phyloP scores from a whole-genome alignment of 2,888 invertebrate species.

The Falcaria lacertinaria region DNA sequence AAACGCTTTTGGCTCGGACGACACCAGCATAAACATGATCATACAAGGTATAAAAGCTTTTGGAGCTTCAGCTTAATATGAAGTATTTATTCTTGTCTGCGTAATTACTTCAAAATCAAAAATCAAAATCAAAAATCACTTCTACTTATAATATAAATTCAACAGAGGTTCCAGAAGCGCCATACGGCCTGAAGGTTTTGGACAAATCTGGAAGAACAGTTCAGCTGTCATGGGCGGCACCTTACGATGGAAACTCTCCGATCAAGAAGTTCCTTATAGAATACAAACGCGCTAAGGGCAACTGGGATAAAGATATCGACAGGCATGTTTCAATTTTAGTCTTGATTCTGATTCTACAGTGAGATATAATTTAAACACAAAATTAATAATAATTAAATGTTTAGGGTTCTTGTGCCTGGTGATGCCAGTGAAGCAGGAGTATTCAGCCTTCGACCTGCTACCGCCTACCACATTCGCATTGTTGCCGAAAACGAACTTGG shows the following conservation, averaged over 20 bases:
- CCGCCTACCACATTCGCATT: slow-evolving; percentile 94
- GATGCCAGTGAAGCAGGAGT: slow-evolving; percentile 94
- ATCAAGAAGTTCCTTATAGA: slow-evolving; percentile 94
- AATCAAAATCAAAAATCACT: slow-evolving; percentile 3
- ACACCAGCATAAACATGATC: slow-evolving; percentile 97
- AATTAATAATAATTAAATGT: too few species aligned
- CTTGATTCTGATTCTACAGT: slow-evolving; percentile 3
- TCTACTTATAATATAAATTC: slow-evolving; percentile 10
- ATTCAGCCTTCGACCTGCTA: slow-evolving; percentile 92
- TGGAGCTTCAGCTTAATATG: too few species aligned
- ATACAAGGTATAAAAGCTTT: slow-evolving; percentile 94
- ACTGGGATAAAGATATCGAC: slow-evolving; percentile 89
- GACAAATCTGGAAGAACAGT: slow-evolving; percentile 95
- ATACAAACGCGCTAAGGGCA: slow-evolving; percentile 89
- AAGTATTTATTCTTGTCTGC: too few species aligned
- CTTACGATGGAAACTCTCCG: slow-evolving; percentile 94
- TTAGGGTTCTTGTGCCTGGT: slow-evolving; percentile 91
- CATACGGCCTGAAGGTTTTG: slow-evolving; percentile 92
- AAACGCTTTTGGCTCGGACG: slow-evolving; percentile 95
- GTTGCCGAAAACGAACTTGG: slow-evolving; percentile 97
- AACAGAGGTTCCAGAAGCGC: slow-evolving; percentile 93
- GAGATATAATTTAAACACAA: not conserved
- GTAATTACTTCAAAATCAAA: too few species aligned
- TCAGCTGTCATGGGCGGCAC: slow-evolving; percentile 94
- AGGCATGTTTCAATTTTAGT: slow-evolving; percentile 38